Conservation (phyloP, 2,113 vertebrate species). For the Mormyrus lacerda region DNA sequence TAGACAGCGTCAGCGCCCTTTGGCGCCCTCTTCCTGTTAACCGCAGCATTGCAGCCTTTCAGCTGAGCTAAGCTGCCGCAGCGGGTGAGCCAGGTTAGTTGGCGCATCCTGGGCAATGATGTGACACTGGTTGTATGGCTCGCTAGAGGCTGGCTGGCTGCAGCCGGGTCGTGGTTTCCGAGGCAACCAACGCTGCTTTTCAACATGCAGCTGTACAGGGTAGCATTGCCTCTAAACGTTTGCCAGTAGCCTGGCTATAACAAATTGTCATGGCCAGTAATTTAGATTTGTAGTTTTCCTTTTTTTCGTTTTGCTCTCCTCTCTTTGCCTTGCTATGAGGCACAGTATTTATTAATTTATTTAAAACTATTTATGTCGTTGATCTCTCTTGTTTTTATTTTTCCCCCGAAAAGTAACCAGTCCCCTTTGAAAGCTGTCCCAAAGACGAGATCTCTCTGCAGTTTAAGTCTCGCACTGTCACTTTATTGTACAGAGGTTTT, state of each 20-base stretch:
- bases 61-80: background rate
- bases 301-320: constrained; percentile 30
- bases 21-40: background rate
- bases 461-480: constrained; percentile 50
- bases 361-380: constrained; percentile 36
- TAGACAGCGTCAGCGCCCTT: background rate
- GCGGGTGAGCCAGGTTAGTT: background rate
- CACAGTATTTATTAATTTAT: constrained; percentile 26
- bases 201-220: background rate
- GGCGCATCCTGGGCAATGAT: background rate
- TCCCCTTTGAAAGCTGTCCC: constrained; percentile 7
- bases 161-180: background rate
- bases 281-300: background rate
- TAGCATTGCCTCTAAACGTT: background rate
- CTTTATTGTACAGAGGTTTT: constrained; percentile 45
- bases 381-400: constrained; percentile 21
- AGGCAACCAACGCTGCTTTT: background rate
- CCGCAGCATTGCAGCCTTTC: background rate
- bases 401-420: constrained; percentile 7
- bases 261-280: background rate
- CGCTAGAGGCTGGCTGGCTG: background rate
- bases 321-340: constrained; percentile 28
- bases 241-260: background rate
- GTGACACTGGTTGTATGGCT: background rate
- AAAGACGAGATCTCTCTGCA: constrained; percentile 37